Percentiles rank a stretch among this genome's conserved stretches.
Conservation (phyloP, 2,797 vertebrate genomes). For the Liasis olivaceus region DNA sequence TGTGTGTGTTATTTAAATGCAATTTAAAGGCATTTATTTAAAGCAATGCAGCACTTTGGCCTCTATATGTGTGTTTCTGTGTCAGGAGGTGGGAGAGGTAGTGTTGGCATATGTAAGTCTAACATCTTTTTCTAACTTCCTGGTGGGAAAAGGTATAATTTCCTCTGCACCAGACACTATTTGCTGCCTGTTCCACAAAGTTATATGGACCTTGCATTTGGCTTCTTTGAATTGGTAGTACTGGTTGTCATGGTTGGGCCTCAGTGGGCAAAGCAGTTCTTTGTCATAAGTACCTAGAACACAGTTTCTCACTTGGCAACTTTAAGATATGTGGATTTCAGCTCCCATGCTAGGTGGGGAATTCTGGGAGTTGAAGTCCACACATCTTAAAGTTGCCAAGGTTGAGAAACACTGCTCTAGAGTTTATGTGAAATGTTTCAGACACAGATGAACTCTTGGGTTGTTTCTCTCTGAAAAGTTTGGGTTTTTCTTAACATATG, state of each 20-base stretch:
- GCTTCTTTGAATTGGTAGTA: background rate
- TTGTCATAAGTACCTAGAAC: background rate
- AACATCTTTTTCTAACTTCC: background rate
- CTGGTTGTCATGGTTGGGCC: background rate
- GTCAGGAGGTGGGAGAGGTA: background rate
- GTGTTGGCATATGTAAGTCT: background rate
- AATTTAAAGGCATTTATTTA: background rate
- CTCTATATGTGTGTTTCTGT: background rate
- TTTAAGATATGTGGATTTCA: background rate
- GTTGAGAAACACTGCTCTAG: background rate
- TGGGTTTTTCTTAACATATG: background rate
- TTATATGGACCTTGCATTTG: background rate
- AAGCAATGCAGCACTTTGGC: background rate
- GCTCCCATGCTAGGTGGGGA: background rate
- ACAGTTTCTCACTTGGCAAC: background rate
- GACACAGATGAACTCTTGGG: background rate
- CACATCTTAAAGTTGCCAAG: background rate
- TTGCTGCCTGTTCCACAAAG: background rate
- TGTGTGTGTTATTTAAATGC: background rate
- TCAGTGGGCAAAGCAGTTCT: background rate
- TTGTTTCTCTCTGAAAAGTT: constrained; percentile 29
- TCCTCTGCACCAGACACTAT: background rate
- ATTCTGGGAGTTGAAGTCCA: background rate
- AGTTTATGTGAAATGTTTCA: background rate
- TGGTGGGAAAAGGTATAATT: background rate